These are phyloP conservation scores for Aselliscus stoliczkanus DNA, from an alignment of 2,797 vertebrate species.

Conservation along the genomic window DNA sequence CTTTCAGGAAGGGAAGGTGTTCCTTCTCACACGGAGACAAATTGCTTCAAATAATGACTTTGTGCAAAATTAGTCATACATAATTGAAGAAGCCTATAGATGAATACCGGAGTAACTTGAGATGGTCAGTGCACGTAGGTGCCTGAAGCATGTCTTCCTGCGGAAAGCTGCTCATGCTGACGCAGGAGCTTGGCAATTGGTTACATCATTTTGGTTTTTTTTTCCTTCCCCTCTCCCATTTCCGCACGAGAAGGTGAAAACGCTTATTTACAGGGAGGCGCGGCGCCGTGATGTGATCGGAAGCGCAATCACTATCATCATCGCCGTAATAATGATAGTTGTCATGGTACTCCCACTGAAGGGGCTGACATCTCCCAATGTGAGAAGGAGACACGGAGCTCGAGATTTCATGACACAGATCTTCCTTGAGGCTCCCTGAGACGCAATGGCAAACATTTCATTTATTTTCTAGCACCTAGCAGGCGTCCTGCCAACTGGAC, in stretches of 20 bases:
- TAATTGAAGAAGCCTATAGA: slow-evolving; percentile 87
- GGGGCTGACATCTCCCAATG: background rate
- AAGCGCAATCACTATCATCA: background rate
- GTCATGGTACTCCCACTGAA: fast-evolving
- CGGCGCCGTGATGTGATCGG: fast-evolving
- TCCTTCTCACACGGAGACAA: slow-evolving; percentile 86
- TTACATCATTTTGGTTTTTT: background rate
- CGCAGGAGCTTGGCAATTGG: background rate
- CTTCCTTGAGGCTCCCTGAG: background rate
- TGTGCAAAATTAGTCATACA: slow-evolving; percentile 89
- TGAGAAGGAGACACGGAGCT: background rate
- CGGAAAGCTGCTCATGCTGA: background rate
- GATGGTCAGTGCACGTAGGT: slow-evolving; percentile 71
- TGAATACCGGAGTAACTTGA: slow-evolving; percentile 80
- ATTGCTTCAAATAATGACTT: slow-evolving; percentile 89
- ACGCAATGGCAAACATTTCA: fast-evolving
- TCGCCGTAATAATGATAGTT: background rate
- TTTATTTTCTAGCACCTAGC: background rate
- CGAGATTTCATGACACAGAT: fast-evolving
- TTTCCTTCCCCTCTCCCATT: background rate
- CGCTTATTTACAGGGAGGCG: background rate
- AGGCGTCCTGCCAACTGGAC: background rate
- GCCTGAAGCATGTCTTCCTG: background rate
- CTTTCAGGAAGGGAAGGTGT: slow-evolving; percentile 84
- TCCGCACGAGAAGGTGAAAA: background rate